Base-by-base conservation (phyloP, 2,888 invertebrate genomes). In the Oegoconia quadripuncta region DNA sequence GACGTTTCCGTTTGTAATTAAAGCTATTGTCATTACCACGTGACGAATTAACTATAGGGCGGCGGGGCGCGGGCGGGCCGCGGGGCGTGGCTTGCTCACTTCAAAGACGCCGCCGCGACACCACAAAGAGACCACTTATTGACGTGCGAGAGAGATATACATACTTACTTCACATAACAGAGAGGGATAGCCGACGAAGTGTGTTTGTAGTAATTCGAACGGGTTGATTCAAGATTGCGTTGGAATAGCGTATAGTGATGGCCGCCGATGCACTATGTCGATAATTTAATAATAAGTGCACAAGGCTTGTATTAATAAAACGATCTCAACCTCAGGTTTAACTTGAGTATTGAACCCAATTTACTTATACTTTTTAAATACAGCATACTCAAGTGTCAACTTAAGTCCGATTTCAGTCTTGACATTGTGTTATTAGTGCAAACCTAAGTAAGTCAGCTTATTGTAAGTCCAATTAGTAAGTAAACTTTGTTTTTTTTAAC, bases 1-100 rank as follows among this genome's bases (percentile, higher is more conserved):
- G 52, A 55, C 65, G 53, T 68, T 75, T 76, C 72, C 70, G 63
- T 57, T 70, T 56, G 64, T 79, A 83, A 86, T 84, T 86, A 84
- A 83, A 83, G 72, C 60, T 74, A 75, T 78, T 82, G 81, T 84
- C 82, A 79, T 83, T 83, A 82, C 52, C 62, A 64, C 74, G 79
- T 83, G 82, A 84, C 83, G 81, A 82, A 84, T 83, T 78, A 77
- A 74, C 65, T 67, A 60, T 55, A 62, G 59, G 66, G 63, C 52
- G 55, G 65, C 64, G 64, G 49, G 3, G 27, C 3, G 22, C 3
- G 63, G 52, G 67, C 55, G 64, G 63, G 62, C 62, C 62, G 67
- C 52, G 65, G 84, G 84, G 82, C 83, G 70, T 80, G 81, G 67
- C 52, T 67, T 44, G 30, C n/a, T 41, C 44, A 73, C 74, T 67